Conservation (phyloP, 2,888 invertebrate species). For the Thelaira solivaga region DNA sequence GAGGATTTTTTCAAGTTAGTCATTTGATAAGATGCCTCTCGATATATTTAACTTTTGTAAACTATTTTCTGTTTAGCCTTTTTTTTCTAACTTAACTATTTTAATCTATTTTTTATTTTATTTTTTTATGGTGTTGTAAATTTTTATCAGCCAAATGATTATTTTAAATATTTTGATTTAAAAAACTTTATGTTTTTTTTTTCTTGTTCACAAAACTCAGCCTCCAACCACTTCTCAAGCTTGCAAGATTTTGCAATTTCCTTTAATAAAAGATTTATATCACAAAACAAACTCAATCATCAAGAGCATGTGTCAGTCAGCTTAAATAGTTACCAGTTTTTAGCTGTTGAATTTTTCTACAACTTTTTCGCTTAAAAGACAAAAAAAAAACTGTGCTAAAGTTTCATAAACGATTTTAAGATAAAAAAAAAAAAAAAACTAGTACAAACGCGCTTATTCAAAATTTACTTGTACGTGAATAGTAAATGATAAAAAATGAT, state of each 20-base stretch:
- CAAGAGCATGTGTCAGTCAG: constrained; percentile 45
- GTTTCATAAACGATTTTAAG: constrained; percentile 37
- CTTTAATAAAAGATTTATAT: constrained; percentile 48
- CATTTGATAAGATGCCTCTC: no score
- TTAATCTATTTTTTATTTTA: no score
- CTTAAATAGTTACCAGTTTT: constrained; percentile 57
- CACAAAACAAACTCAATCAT: constrained; percentile 44
- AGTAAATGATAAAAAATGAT: background rate
- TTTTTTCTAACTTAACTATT: no score
- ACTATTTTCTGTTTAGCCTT: no score
- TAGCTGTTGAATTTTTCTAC: background rate
- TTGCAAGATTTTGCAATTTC: constrained; percentile 50
- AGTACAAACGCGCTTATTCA: constrained; percentile 1
- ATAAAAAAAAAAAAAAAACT: constrained; percentile 49
- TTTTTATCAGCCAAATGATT: no score
- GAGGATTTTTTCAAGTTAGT: no score
- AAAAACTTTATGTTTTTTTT: no score
- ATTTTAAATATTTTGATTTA: no score
- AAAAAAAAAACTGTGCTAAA: constrained; percentile 23
- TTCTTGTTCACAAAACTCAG: background rate
- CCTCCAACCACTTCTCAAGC: background rate
- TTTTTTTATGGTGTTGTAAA: no score
- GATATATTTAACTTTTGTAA: no score
- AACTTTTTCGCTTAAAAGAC: no score
- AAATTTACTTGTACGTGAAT: background rate